Evolutionary conservation across 2,113 vertebrate species (phyloP), one percentile per base, ranked within the genome.

Genomic region (Hepsetus odoe): DNA sequence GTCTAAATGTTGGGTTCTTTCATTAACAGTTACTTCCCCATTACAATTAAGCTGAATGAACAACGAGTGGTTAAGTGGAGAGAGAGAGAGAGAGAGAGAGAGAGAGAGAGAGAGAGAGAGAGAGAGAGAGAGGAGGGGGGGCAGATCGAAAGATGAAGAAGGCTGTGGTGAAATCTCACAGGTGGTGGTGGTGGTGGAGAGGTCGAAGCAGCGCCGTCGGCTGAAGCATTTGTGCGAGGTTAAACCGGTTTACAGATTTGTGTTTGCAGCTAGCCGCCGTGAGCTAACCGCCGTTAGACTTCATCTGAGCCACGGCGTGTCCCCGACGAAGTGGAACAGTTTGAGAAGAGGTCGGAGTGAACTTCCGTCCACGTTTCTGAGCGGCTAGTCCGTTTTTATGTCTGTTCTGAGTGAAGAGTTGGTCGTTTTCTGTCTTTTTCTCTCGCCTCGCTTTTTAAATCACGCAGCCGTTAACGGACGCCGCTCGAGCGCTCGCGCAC

Each of bases 111-210:
- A 24, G 10, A 24, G 22, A 4, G 22, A 14, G 32, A 28, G 20
- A 33, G 56, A 79, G 74, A 58, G 69, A 69, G 72, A 86, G 83
- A 75, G 62, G 86, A 74, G 76, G 38, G 80, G 67, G 79, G 55
- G 32, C 49, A 75, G 73, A 73, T 65, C 30, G 56, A 78, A 62
- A 79, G 73, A 42, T 30, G 62, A 75, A 59, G 56, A 22, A 44
- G 44, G 12, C 32, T 28, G 51, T 71, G 74, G 59, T 32, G 65
- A 82, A 79, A 80, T 91, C 89, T 91, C 90, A 93, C 91, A 93
- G 91, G 92, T 93, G 91, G 88, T 83, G 90, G 75, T 92, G 91
- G 92, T 93, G 91, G 88, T 83, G 90, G 75, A 83, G 62, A 77
- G 51, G 80, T 82, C 81, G 84, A 82, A 68, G 12, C 74, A 56